Evolutionary conservation across 2,797 vertebrate genomes (phyloP), one percentile per base, ranked within the genome.

Genomic region (Uromys caudimaculatus): DNA sequence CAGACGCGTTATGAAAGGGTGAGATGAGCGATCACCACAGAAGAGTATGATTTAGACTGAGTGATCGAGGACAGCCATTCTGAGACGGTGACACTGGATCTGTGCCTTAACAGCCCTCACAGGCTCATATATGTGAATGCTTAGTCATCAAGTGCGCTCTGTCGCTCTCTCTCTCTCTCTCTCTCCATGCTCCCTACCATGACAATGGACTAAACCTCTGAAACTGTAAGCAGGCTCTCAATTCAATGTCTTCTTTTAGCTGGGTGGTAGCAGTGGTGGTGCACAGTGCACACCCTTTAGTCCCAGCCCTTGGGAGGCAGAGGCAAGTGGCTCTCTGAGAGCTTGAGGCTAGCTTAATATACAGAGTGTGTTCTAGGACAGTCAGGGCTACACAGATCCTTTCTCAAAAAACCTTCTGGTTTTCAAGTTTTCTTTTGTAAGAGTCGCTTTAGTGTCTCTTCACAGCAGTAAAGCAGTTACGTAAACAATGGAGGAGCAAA

Each of bases 51-150:
- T 23, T 87, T 47, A 32, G 17, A 54, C 1, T 78, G 29, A 35
- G 23, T 27, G 19, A 52, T 44, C 23, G 94, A 27, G 91, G 76
- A 87, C n/a, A 93, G 62, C 9, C 54, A 86, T 50, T 81, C 41
- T n/a, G 3, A 84, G 38, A 6, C n/a, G 56, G 54, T 64, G 27
- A 78, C 54, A 78, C 71, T 77, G 85, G n/a, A 87, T 87, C 73
- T 58, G 73, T 85, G 58, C 73, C 11, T 38, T 38, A 41, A 41
- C 11, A 12, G 81, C 16, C 9, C 38, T 41, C 56, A 41, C 14
- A 32, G 27, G 82, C 16, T 32, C 27, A 44, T 62, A 32, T 29
- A 84, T 19, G 5, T 41, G 7, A 83, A 44, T 69, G 64, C 56
- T 62, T 62, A 44, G 58, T 32, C 38, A 83, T 44, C 17, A 67